Percentiles rank a stretch among this genome's conserved stretches.
Conservation (phyloP, 2,797 vertebrate species). For the Chaetodon trifasciatus region DNA sequence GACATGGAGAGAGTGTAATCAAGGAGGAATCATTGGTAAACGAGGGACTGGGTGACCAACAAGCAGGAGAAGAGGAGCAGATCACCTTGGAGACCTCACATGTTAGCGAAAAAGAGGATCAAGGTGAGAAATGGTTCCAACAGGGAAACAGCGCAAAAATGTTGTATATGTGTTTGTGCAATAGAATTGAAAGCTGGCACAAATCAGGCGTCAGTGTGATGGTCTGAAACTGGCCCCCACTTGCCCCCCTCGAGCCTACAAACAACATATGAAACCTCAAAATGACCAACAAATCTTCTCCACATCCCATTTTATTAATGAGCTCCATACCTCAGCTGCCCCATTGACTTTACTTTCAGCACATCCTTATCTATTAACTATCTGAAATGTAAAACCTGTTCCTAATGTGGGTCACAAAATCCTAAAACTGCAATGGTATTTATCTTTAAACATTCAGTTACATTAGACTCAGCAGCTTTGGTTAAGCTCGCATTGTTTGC, state of each 20-base stretch:
- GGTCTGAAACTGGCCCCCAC: neutral
- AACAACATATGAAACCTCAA: constrained; percentile 1
- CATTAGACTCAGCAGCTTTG: constrained; percentile 49
- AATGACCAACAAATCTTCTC: constrained; percentile 3
- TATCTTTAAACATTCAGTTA: constrained; percentile 45
- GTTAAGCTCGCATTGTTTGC: constrained; percentile 55
- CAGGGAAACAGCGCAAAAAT: neutral
- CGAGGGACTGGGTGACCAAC: constrained; percentile 41
- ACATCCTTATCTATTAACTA: neutral
- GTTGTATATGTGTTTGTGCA: neutral
- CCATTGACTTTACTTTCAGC: neutral
- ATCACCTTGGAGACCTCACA: constrained; percentile 35
- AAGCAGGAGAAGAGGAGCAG: constrained; percentile 51
- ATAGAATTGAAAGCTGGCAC: neutral
- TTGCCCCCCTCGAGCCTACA: neutral
- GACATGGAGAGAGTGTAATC: constrained; percentile 18
- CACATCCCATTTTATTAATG: neutral
- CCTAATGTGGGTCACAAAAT: constrained; percentile 35
- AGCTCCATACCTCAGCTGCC: neutral
- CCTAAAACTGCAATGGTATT: constrained; percentile 27
- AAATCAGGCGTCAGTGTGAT: neutral
- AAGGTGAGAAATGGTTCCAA: constrained; percentile 69
- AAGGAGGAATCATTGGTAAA: constrained; percentile 45
- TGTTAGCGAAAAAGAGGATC: constrained; percentile 43
- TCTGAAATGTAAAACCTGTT: constrained; percentile 36